Evolutionary conservation across 2,888 invertebrate genomes (phyloP), one percentile per base, ranked within the genome.

Genomic region (Hypselothyrea guttata): DNA sequence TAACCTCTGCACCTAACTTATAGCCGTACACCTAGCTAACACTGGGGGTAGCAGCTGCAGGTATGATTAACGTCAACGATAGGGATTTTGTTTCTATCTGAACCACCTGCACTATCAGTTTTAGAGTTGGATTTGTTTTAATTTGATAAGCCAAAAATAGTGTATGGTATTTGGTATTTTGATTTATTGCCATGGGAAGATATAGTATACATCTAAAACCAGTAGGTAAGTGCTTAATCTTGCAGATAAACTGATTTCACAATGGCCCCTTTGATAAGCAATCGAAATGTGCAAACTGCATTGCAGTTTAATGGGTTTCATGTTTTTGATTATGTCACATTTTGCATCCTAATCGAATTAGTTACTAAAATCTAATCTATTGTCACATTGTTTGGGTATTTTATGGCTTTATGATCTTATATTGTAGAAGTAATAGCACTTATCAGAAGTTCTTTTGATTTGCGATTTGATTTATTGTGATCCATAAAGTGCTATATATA

Each of bases 41-140:
- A 22, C 91, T 91, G 60, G 53, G 42, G 13, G n/a, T n/a, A 28
- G 11, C 8, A 7, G 7, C 18, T 22, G n/a, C 15, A 18, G 4
- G 15, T 37, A n/a, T 5, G 40, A 41, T 41, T 41, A 41, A 12
- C 40, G 12, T 0, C 7, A 4, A 22, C 13, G 40, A 41, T 41
- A 41, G 27, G 22, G 40, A 22, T 41, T 27, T 22, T 16, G n/a
- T 11, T 13, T 7, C 9, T 16, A n/a, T n/a, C 7, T 11, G 11
- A 11, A 27, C 27, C 40, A 11, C 40, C 40, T 41, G 40, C 40
- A 41, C 27, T 27, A 41, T 18, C 11, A 11, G 22, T 11, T 5
- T 15, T 40, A 22, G 18, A 41, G 18, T 41, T n/a, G 22, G 12
- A 41, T 41, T 27, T 41, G 12, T 3, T 12, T 18, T 2, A 11